Evolutionary conservation across 2,888 invertebrate species (phyloP).

Genomic region (Nemoura dubitans): DNA sequence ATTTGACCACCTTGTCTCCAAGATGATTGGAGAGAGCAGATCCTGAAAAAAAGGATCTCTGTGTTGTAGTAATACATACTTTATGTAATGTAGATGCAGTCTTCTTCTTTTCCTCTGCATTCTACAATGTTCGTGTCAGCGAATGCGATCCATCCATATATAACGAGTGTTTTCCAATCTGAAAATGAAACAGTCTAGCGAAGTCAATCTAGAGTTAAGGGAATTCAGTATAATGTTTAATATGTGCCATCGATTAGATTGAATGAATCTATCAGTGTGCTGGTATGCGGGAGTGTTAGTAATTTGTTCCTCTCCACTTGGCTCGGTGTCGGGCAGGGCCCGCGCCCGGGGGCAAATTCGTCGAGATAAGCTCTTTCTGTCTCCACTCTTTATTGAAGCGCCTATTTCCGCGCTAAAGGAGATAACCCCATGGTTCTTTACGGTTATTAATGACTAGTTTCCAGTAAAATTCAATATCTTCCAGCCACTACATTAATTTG

Average conservation of each 20-base stretch:
- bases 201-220: no score
- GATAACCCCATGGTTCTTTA: slow-evolving; percentile 26
- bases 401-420: not conserved
- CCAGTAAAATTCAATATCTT: slow-evolving; percentile 40
- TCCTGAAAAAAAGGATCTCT: no score
- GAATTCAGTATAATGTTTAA: not conserved
- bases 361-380: slow-evolving; percentile 23
- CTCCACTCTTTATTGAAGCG: slow-evolving; percentile 7
- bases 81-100: no score
- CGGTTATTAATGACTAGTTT: slow-evolving; percentile 38
- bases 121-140: no score
- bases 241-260: not conserved
- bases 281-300: not conserved
- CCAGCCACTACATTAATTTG: slow-evolving; percentile 36
- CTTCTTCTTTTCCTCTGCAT: no score
- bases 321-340: not conserved
- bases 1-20: no score
- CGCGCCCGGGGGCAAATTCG: not conserved
- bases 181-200: no score
- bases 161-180: no score
- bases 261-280: not conserved
- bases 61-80: no score
- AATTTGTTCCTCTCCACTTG: slow-evolving; percentile 26
- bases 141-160: no score
- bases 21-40: no score